These are phyloP conservation scores for Augochlorella aurata DNA, from an alignment of 2,888 invertebrate species.

Conservation along the genomic window DNA sequence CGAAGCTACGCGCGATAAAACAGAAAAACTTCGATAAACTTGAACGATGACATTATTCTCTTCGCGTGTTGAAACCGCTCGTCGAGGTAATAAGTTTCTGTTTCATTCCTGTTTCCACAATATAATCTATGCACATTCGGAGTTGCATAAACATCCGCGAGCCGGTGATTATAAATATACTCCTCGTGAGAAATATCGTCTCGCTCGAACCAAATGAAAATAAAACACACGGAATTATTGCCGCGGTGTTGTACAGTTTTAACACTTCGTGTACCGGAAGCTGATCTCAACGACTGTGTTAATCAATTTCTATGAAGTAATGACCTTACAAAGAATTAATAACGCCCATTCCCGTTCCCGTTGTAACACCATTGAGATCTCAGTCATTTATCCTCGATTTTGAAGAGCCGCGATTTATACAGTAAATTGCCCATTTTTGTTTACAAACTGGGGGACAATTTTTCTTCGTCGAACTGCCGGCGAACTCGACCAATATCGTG, in stretches of 20 bases:
- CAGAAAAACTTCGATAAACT: not conserved
- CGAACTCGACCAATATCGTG: not conserved
- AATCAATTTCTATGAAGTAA: not conserved
- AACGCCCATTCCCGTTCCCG: too few species aligned
- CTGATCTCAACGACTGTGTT: not conserved
- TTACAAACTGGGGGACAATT: too few species aligned
- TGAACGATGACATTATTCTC: not conserved
- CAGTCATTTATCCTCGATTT: not conserved
- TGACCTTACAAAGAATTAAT: not conserved
- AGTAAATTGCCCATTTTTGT: too few species aligned
- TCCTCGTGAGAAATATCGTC: not conserved
- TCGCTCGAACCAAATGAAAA: not conserved
- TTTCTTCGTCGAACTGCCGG: not conserved
- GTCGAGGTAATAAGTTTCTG: not conserved
- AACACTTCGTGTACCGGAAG: not conserved
- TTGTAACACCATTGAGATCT: too few species aligned
- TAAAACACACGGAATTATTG: not conserved
- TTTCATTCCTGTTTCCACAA: not conserved
- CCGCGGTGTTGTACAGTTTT: not conserved
- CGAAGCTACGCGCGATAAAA: not conserved
- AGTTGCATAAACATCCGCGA: conserved; percentile 8
- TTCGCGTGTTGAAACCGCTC: not conserved
- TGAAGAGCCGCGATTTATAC: not conserved
- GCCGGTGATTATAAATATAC: not conserved
- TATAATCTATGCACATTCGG: not conserved